Base-by-base conservation (phyloP, 2,113 vertebrate genomes). In the Atherinomorus stipes region DNA sequence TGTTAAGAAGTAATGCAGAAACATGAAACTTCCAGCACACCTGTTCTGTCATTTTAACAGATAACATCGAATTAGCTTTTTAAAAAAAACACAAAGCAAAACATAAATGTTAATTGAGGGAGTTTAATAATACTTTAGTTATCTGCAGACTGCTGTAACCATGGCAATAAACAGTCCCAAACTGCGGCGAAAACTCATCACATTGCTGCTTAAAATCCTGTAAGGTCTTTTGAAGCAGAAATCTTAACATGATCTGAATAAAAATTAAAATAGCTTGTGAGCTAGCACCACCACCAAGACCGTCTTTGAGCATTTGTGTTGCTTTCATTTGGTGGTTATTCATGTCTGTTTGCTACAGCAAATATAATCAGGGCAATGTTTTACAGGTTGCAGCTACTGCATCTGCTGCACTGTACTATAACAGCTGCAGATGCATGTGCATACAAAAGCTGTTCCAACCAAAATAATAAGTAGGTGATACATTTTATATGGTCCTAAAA, bases 181-280 rank as follows among this genome's bases (percentile, higher is more conserved):
- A 18, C 44, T 19, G 31, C 9, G 4, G 13, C 16, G 4, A 42
- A 37, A 42, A 42, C 40, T 42, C 12, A 2, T 42, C 40, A 40
- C 40, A 7, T 58, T 9, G 8, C 31, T 34, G 31, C 31, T 34
- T 4, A 31, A 31, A 31, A 31, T 31, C 28, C 28, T 31, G 28
- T 31, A 31, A 7, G 28, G 28, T 31, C 28, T 31, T 31, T 31
- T 4, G 28, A 31, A 31, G 28, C 28, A 52, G 50, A 4, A 65
- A 19, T 71, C 37, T 63, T 28, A 62, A 66, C 28, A 69, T n/a
- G 22, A 34, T 9, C 26, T 26, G 42, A 66, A 7, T 44, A 28
- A 52, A n/a, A 23, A 50, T 50, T 26, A 28, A 54, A 72, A 72
- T 58, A 38, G 66, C 72, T 44, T 61, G 51, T 78, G 76, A 76